Conservation (phyloP, 2,888 invertebrate species). For the Dioctria rufipes region DNA sequence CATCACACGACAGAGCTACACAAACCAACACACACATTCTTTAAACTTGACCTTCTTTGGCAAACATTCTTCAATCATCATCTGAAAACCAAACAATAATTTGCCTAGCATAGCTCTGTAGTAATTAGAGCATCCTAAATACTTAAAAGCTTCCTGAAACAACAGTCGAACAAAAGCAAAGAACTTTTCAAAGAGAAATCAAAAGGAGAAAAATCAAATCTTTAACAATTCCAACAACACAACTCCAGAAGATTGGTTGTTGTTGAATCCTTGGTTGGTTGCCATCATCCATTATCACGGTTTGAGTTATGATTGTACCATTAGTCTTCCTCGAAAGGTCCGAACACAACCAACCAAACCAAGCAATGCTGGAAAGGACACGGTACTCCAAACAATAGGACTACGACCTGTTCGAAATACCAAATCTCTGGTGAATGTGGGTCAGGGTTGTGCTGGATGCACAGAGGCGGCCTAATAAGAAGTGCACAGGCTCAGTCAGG, state of each 20-base stretch:
- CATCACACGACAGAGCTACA: neutral
- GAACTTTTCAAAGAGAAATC: neutral
- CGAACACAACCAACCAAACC: no score
- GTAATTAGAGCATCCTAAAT: conserved; percentile 13
- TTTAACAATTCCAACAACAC: neutral
- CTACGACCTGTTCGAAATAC: conserved; percentile 3
- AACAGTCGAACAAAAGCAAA: neutral
- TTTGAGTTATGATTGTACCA: neutral
- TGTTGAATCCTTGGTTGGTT: neutral
- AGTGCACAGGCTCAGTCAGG: conserved; percentile 22
- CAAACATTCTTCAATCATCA: neutral
- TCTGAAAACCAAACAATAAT: neutral
- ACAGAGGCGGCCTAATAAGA: no score
- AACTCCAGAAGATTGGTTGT: conserved; percentile 8
- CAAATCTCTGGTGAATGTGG: neutral
- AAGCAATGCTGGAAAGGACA: neutral
- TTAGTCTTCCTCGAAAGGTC: neutral
- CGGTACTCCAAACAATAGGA: neutral
- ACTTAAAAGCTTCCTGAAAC: neutral
- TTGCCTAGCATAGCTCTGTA: neutral
- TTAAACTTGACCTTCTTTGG: neutral
- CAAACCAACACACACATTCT: no score
- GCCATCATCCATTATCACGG: neutral
- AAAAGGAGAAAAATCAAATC: conserved; percentile 11
- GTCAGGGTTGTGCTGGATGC: conserved; percentile 11